Evolutionary conservation across 1,140 invertebrate species (phyloP).

Genomic region (Bombus waltoni): DNA sequence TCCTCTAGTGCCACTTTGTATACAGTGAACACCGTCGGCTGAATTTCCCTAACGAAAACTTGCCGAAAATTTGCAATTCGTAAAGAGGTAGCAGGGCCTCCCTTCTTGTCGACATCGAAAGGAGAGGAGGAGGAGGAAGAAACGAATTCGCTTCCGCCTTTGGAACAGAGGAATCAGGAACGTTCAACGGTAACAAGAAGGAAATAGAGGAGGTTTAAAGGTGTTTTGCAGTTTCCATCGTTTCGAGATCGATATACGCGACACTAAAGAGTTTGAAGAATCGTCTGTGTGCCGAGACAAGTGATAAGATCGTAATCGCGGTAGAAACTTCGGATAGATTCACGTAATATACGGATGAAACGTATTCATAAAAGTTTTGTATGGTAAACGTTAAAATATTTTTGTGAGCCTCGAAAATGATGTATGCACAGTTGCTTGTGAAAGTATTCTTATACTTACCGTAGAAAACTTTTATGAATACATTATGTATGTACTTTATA

Average conservation of each 20-base stretch:
- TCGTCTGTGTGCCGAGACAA: no score
- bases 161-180: slow-evolving; percentile 20
- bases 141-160: background rate
- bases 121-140: background rate
- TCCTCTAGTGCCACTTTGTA: slow-evolving; percentile 81
- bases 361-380: no score
- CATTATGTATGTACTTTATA: no score
- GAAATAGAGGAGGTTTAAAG: background rate
- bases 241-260: slow-evolving; percentile 4
- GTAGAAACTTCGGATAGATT: no score
- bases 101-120: slow-evolving; percentile 12
- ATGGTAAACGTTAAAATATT: no score
- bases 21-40: slow-evolving; percentile 78
- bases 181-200: slow-evolving; percentile 4
- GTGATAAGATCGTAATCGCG: no score
- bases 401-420: no score
- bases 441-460: no score
- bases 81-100: slow-evolving; percentile 72
- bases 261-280: background rate
- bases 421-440: no score
- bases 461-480: no score
- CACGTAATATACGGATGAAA: no score
- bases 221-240: background rate
- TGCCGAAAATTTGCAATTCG: slow-evolving; percentile 82
- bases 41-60: slow-evolving; percentile 82